A percentile compares a stretch with the other conserved stretches of the same genome.
phyloP scores from a whole-genome alignment of 1,140 invertebrate species.

The Sipha flava region DNA sequence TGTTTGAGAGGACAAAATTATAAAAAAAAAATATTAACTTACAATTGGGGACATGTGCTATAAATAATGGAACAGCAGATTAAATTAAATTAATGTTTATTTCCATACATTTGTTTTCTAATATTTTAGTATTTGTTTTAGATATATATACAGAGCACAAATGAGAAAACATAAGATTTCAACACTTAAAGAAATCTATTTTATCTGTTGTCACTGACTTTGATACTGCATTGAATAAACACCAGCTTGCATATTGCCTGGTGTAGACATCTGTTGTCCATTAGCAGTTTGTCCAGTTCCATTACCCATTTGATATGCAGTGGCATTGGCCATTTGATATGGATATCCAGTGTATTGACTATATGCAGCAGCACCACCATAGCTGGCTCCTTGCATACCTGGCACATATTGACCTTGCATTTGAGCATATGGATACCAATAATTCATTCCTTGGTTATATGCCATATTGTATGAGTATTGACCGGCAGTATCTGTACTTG shows the following conservation, averaged over 20 bases:
- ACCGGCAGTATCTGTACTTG: constrained; percentile 45
- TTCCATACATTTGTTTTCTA: constrained; percentile 29
- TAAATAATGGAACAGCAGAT: constrained; percentile 30
- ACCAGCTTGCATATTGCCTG: constrained; percentile 14
- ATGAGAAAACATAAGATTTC: constrained; percentile 26
- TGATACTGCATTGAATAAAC: constrained; percentile 29
- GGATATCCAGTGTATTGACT: constrained; percentile 23
- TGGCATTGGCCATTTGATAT: constrained; percentile 15
- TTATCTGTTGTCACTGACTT: constrained; percentile 28
- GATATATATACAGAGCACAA: constrained; percentile 20
- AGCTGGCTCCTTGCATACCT: constrained; percentile 23
- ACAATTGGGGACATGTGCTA: constrained; percentile 8
- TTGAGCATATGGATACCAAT: constrained; percentile 64
- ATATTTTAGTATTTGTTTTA: constrained; percentile 23
- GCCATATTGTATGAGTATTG: constrained; percentile 54
- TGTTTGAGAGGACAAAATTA: constrained; percentile 1
- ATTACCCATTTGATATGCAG: constrained; percentile 26
- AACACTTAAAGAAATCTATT: constrained; percentile 25
- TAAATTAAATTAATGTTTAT: constrained; percentile 33
- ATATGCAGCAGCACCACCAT: constrained; percentile 12
- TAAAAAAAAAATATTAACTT: constrained; percentile 19
- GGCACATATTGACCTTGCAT: constrained; percentile 35
- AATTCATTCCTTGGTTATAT: constrained; percentile 65
- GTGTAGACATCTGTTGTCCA: constrained; percentile 24
- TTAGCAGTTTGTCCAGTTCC: constrained; percentile 25